Percentiles rank a stretch among this genome's conserved stretches.
Conservation (phyloP, 1,140 invertebrate species). For the Pseudoatta argentina region DNA sequence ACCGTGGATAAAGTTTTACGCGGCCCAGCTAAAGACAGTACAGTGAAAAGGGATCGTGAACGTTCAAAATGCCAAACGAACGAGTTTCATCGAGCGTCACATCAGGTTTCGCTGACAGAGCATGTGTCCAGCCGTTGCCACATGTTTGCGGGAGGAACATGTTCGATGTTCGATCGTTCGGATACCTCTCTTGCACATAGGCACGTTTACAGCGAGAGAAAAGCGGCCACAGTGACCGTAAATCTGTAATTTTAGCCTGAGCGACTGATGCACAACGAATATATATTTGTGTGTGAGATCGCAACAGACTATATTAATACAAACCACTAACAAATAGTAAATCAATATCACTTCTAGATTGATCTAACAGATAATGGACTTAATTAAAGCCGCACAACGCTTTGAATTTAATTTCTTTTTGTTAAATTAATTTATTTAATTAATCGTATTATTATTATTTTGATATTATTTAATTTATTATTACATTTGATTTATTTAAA, state of each 20-base stretch:
- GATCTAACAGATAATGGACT: slow-evolving; percentile 6
- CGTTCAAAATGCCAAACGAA: slow-evolving; percentile 4
- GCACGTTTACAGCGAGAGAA: slow-evolving; percentile 50
- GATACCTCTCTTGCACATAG: slow-evolving; percentile 29
- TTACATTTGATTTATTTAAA: background rate
- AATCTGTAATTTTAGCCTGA: slow-evolving; percentile 60
- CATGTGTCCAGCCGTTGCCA: slow-evolving; percentile 6
- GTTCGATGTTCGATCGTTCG: background rate
- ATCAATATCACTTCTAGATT: slow-evolving; percentile 25
- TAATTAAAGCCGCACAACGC: background rate
- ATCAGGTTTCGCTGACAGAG: slow-evolving; percentile 11
- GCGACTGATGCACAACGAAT: slow-evolving; percentile 22
- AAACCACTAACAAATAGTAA: slow-evolving; percentile 29
- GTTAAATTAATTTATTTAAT: slow-evolving; percentile 9
- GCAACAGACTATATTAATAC: slow-evolving; percentile 21
- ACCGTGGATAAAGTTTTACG: slow-evolving; percentile 10
- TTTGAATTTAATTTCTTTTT: background rate
- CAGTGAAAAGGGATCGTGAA: slow-evolving; percentile 5
- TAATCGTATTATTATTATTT: background rate
- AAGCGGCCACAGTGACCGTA: slow-evolving; percentile 48
- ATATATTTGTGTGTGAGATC: background rate
- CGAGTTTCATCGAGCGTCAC: slow-evolving; percentile 25
- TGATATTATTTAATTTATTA: background rate
- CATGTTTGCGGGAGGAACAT: slow-evolving; percentile 23
- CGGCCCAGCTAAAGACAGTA: slow-evolving; percentile 26